Evolutionary conservation across 2,113 vertebrate species (phyloP), one percentile per base, ranked within the genome.

Genomic region (Asarcornis scutulata): DNA sequence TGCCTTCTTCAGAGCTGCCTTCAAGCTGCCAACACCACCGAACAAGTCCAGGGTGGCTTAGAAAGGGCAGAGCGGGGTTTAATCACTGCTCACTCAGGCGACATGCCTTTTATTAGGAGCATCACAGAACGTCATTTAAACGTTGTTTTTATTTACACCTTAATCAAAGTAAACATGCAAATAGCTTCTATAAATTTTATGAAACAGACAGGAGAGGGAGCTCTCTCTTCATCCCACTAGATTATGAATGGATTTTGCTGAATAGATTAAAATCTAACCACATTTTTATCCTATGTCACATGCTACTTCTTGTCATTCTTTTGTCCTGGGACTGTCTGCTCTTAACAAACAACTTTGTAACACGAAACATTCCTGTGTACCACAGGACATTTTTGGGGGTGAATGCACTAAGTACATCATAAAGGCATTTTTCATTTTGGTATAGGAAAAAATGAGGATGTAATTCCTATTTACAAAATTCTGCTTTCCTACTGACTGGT

Each of bases 181-280:
- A 85, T 48, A 88, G 46, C 66, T 71, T 40, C 84, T 44, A 73
- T 48, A 77, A 94, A 94, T 98, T 96, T 78, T 96, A 64, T 36
- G 74, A 96, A 88, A 17, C 83, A 92, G 89, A 97, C 98, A 98
- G 98, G 93, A 98, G 98, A 97, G 97, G 98, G 98, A 97, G 98
- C 98, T 98, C 88, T 97, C 77, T 67, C 91, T 97, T 97, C 95
- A 94, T 96, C 83, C 80, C 94, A 86, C n/a, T 63, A 40, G 25
- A 46, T 40, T 74, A 72, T 27, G 18, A 94, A 71, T n/a, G 53
- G 80, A 48, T 88, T 88, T 91, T 86, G 44, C 89, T 83, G 78
- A 95, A 92, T 1, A 73, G 73, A 83, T 22, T 84, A 71, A 94
- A 91, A 94, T 58, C 44, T 82, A 89, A 85, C 50, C 26, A 55